Evolutionary conservation across 2,113 vertebrate genomes (phyloP).

Genomic region (Hydrochoerus hydrochaeris): DNA sequence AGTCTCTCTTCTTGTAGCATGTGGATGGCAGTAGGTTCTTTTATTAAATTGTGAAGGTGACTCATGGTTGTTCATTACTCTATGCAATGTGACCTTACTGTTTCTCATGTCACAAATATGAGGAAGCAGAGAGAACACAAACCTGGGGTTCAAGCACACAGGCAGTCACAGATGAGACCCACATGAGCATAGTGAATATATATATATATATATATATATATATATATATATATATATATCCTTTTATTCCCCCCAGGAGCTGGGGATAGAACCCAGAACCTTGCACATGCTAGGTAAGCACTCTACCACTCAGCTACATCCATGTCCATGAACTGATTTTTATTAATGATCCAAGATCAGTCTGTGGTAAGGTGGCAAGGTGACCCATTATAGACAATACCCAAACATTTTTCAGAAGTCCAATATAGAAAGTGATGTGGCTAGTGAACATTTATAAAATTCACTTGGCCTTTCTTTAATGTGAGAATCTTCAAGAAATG

Average conservation of each 20-base stretch:
- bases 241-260: neutral
- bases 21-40: neutral
- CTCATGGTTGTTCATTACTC: neutral
- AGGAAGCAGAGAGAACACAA: neutral
- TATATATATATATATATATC: neutral
- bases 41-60: neutral
- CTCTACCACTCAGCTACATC: neutral
- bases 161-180: neutral
- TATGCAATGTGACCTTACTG: neutral
- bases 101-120: neutral
- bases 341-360: neutral
- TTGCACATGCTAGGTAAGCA: neutral
- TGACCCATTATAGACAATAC: neutral
- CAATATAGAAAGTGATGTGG: neutral
- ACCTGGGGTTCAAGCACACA: neutral
- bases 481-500: neutral
- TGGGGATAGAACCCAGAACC: neutral
- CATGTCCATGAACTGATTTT: neutral
- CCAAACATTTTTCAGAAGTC: neutral
- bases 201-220: neutral
- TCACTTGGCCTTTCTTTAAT: neutral
- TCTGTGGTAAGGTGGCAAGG: neutral
- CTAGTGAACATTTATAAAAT: neutral
- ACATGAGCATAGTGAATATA: neutral
- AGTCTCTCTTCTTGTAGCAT: fast-evolving